Base-by-base conservation (phyloP, 2,888 invertebrate genomes). In the Acronicta alni region DNA sequence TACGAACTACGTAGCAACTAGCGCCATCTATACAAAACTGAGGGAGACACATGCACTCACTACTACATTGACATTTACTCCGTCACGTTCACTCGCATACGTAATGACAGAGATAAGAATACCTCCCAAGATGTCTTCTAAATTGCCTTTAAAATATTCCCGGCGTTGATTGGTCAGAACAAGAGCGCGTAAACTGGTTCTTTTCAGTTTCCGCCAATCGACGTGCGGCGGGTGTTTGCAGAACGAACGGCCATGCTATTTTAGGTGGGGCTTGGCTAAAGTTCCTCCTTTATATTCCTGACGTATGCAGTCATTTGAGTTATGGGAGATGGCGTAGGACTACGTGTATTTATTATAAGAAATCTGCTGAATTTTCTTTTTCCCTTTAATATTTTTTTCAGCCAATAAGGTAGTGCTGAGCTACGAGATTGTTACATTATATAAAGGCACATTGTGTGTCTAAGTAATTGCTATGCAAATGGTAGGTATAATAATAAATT, bases 211-310 rank as follows among this genome's bases (percentile, higher is more conserved):
- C 84, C 82, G 83, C 93, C 93, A 94, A 93, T 93, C 75, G 80
- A 72, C 77, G 70, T 52, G 57, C 48, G 68, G 83, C 84, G 83
- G 86, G 84, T 83, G 83, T 83, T 79, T 70, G 82, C 77, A 62
- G 79, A 84, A 78, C 74, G 77, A 85, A 83, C 93, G 88, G 93
- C 93, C 93, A 94, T 94, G 83, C 88, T 90, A 85, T 81, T 93
- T 90, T 84, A 93, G 93, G 93, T 89, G 93, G 90, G 77, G 93
- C 84, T 81, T 82, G 73, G 65, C 57, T 69, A 79, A 83, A 89
- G 90, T 84, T 86, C 92, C 93, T 93, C 93, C 93, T 94, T 93
- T 89, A 89, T 91, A 93, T 93, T 92, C 93, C 88, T 89, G 86
- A 90, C 90, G 90, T 92, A 89, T 87, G 89, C 92, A 89, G 83